Base-by-base conservation (phyloP, 1,140 invertebrate species). In the Ips nitidus region DNA sequence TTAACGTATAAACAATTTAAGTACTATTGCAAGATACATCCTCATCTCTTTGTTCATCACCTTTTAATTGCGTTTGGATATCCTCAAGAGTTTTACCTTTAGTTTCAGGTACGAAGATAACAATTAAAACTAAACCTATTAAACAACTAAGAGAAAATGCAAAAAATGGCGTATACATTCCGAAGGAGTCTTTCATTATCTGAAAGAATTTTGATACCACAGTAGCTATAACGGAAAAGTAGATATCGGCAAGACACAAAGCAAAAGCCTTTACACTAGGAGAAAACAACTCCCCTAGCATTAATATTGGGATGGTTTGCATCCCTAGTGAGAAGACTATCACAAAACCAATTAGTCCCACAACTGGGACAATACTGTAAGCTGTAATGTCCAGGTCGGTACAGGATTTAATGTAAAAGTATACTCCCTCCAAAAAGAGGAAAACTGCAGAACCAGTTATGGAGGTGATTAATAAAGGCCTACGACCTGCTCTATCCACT, bases 281-380 rank as follows among this genome's bases (percentile, higher is more conserved):
- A 1, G 91, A 87, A 77, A 92, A 91, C 70, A 92, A 81, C 81
- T 94, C 91, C 41, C 90, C 86, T 68, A 91, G 86, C 68, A 92
- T 84, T 22, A 89, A 84, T 77, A 87, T 87, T 0, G 91, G 90
- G 37, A 92, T 87, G 0, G 89, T 88, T 39, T 88, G 86, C 71
- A 91, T 80, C 1, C 91, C 91, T 37, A 91, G 79, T 42, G 85
- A 86, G 77, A 89, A 93, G 52, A 86, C 84, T 1, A 91, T 80
- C 62, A 91, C 89, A 77, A 90, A 93, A 1, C 86, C 74, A 2
- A 91, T 84, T 1, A 93, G 82, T 37, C 85, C 86, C 1, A 85
- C 76, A 0, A 93, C 82, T 0, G 91, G 89, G 5, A 93, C 76
- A 1, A 77, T 62, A 36, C 57, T 43, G 41, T 69, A 78, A 5